Conservation (phyloP, 2,888 invertebrate genomes). For the Himalopsyche japonica region DNA sequence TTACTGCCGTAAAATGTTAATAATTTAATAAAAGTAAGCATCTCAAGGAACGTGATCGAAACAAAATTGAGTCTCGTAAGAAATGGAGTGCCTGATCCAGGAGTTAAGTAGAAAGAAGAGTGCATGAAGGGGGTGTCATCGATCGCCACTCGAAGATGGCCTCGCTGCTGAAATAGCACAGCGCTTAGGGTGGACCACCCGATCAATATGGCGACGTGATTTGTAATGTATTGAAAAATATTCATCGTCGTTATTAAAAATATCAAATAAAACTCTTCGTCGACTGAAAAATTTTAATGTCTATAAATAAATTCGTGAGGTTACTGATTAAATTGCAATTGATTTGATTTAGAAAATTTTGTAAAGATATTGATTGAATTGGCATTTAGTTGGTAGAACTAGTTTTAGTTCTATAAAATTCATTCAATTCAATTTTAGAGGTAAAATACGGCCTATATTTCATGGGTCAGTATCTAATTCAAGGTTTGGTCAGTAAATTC, state of each 20-base stretch:
- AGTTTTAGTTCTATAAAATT: no score
- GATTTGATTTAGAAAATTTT: no score
- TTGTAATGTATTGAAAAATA: not conserved
- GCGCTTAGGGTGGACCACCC: not conserved
- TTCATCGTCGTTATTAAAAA: not conserved
- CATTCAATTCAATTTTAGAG: no score
- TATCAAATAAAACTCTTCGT: not conserved
- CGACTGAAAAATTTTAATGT: no score
- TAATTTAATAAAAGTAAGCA: not conserved
- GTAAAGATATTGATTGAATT: no score
- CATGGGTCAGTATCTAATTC: no score
- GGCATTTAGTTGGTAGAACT: no score
- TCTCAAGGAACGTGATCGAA: not conserved
- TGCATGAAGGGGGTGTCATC: not conserved
- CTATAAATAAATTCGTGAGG: no score
- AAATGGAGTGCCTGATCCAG: not conserved
- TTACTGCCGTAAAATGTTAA: no score
- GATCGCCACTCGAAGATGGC: not conserved
- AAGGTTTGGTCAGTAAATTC: no score
- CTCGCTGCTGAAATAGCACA: not conserved
- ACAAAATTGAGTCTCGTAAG: not conserved
- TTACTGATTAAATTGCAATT: no score
- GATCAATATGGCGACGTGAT: not conserved
- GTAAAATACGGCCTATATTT: no score
- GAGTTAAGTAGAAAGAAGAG: not conserved